Base-by-base conservation (phyloP, 2,113 vertebrate species). In the Carassius auratus region DNA sequence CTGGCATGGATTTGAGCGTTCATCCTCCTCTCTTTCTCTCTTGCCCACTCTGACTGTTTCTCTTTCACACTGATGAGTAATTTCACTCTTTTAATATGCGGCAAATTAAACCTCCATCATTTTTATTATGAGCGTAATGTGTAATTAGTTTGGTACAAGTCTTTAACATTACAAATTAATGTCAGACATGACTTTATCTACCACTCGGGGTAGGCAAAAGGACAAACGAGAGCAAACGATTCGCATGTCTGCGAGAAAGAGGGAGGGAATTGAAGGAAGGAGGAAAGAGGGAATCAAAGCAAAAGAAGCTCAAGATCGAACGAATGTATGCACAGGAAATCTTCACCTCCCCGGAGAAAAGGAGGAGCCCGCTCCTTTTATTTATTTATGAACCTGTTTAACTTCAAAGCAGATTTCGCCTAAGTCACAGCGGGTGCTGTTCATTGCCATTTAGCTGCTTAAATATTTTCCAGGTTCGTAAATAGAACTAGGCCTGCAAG, bases 311-410 rank as follows among this genome's bases (percentile, higher is more conserved):
- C 36, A 15, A 23, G 45, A 42, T 30, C 14, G 19, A 84, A 52
- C 2, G 52, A 83, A 57, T 17, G 66, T 61, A 71, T 82, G 55
- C 83, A 71, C 45, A 64, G 76, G 78, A 86, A 59, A 74, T 78
- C 66, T 26, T 52, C 82, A 42, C 48, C 33, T 85, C 85, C 77
- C 59, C 21, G 48, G 88, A 76, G 62, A 85, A 52, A 55, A 62
- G 85, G 88, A 88, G 86, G 86, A 86, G 87, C 83, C 21, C 36
- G 3, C 8, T 55, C 19, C 26, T 7, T 80, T 89, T 66, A 89
- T 86, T 89, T 88, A 89, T 88, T 86, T 86, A 89, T 90, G 86
- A 91, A 87, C 50, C 55, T 86, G 61, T 89, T 91, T 82, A 75
- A 85, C 88, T 91, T 91, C 85, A 91, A 91, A 90, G 90, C 10